Base-by-base conservation (phyloP, 2,797 vertebrate genomes). In the Lepilemur septentrionalis region DNA sequence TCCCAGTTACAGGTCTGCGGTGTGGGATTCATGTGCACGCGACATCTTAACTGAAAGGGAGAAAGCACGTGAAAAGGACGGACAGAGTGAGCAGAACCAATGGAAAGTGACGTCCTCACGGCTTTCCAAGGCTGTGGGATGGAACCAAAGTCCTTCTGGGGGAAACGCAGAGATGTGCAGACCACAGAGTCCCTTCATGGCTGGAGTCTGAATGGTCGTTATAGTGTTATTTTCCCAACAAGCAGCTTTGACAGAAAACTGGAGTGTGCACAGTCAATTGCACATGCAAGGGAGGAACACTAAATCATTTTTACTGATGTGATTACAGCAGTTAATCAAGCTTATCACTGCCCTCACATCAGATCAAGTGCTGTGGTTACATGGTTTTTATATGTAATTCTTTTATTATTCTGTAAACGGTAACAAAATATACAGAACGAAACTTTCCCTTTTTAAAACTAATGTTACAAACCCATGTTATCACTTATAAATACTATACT, bases 351-450 rank as follows among this genome's bases (percentile, higher is more conserved):
- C 70, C 70, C 61, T 65, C 76, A 91, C 65, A 65, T 92, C 95
- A 84, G 92, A 96, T 63, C 96, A 97, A 92, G 96, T 79, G 96
- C 98, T 97, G 97, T 55, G 79, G 90, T 97, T 73, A 95, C 98
- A 95, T 98, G 98, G 93, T 98, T 98, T 98, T 98, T 97, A 99
- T 97, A 97, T 92, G 96, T 97, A 98, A 98, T 98, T 98, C 97
- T 91, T 98, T 98, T 98, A 97, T 98, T 98, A 98, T 98, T 99
- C 98, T 98, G 98, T 98, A 98, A 98, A 98, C 98, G 98, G 98
- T 99, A 99, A 99, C 99, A 99, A 99, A 99, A 99, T 99, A 99
- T 99, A 99, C 99, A 99, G 99, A 99, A 99, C 98, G 98, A 99
- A 98, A 98, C 97, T 96, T 99, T 98, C 99, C 99, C 99, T 98